Conservation (phyloP, 2,888 invertebrate species). For the Caenorhabditis sp. region DNA sequence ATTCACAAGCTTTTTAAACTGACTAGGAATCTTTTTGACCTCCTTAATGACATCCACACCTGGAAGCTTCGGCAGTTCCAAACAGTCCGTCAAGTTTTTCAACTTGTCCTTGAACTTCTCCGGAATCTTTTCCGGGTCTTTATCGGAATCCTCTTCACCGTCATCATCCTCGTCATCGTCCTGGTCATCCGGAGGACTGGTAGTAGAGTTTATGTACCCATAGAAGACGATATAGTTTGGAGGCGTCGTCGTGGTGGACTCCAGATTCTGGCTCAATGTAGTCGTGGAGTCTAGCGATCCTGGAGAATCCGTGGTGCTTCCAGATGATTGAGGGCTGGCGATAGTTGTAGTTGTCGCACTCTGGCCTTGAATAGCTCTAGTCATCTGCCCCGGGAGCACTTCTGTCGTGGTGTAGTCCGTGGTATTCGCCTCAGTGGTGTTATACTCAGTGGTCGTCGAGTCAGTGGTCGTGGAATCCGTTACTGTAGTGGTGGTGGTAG, state of each 20-base stretch:
- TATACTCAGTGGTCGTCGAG: background rate
- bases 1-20: background rate
- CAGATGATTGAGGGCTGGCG: too few species aligned
- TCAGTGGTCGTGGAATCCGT: background rate
- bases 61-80: background rate
- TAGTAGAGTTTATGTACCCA: background rate
- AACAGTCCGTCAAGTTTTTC: conserved; percentile 10
- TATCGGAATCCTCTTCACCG: background rate
- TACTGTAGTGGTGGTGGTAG: background rate
- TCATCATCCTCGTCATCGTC: conserved; percentile 4
- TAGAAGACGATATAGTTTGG: background rate
- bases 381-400: background rate
- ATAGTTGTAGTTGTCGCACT: too few species aligned
- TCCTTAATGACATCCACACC: background rate
- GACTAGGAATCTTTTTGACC: background rate
- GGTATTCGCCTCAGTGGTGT: background rate
- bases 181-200: background rate
- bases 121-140: background rate
- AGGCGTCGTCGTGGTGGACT: background rate
- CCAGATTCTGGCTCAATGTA: background rate
- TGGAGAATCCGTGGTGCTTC: too few species aligned
- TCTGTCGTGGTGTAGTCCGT: background rate
- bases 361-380: too few species aligned
- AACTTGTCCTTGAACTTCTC: conserved; percentile 8
- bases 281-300: background rate